Evolutionary conservation across 92 coral and sea anemone species (phyloP).

Genomic region (Zoanthus sociatus): DNA sequence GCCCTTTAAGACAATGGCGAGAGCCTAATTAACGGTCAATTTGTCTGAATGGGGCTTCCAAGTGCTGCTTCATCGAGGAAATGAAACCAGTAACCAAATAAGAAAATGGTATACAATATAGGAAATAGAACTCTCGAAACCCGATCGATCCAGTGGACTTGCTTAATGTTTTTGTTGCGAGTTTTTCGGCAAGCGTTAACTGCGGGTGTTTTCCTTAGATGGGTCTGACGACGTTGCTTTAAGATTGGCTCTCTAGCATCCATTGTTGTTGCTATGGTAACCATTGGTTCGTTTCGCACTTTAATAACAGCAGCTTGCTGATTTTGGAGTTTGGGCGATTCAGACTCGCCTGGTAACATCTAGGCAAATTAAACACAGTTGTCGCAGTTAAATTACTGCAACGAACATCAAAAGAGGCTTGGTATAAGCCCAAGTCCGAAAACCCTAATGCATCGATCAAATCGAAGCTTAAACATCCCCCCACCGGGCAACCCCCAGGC

Average conservation of each 20-base stretch:
- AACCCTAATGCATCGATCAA: no score
- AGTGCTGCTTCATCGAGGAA: constrained; percentile 24
- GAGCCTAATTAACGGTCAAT: neutral
- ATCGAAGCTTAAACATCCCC: no score
- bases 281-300: constrained; percentile 3
- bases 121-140: constrained; percentile 59
- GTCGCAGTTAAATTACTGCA: no score
- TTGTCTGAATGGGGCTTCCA: neutral
- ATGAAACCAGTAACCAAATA: constrained; percentile 57
- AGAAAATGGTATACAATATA: constrained; percentile 33
- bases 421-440: no score
- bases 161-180: no score
- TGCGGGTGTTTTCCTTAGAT: neutral
- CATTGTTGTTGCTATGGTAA: constrained; percentile 41
- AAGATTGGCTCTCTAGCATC: constrained; percentile 11
- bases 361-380: neutral
- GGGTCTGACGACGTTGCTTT: constrained; percentile 13
- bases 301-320: constrained; percentile 7
- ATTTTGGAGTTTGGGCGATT: neutral
- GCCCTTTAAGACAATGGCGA: no score
- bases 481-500: no score
- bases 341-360: neutral
- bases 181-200: neutral
- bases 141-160: constrained; percentile 61
- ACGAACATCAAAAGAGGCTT: no score